Conservation (phyloP, 2,113 vertebrate genomes). For the Hoplias malabaricus region DNA sequence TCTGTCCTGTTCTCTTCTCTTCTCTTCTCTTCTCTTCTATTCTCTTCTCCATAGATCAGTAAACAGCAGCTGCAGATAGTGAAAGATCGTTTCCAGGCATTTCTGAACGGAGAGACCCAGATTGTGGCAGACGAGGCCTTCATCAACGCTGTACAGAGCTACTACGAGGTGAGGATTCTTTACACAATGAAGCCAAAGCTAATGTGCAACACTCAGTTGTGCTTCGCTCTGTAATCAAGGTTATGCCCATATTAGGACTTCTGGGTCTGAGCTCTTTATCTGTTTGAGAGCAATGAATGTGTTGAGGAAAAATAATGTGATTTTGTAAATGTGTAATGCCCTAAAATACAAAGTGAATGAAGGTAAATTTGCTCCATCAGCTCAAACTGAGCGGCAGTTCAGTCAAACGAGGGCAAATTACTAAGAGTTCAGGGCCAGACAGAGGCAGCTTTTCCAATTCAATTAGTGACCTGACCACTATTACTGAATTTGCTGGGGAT, state of each 20-base stretch:
- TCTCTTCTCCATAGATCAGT: slow-evolving; percentile 85
- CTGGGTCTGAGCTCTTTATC: no score
- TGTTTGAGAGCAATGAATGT: no score
- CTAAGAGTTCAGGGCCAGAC: slow-evolving; percentile 54
- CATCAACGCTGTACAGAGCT: slow-evolving; percentile 98
- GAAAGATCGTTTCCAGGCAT: slow-evolving; percentile 95
- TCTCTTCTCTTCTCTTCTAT: neutral
- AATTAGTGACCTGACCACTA: slow-evolving; percentile 58
- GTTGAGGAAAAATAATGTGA: neutral
- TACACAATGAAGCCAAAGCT: neutral
- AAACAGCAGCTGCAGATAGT: slow-evolving; percentile 95
- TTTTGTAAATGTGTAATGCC: neutral
- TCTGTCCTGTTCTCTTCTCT: slow-evolving; percentile 50
- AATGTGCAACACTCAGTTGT: no score
- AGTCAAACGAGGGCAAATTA: slow-evolving; percentile 42
- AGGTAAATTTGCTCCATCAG: slow-evolving; percentile 18
- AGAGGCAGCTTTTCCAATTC: slow-evolving; percentile 60
- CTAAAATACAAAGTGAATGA: neutral
- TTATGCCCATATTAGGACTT: no score
- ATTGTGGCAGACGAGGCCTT: slow-evolving; percentile 98
- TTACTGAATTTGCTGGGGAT: slow-evolving; percentile 48
- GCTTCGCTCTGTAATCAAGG: no score
- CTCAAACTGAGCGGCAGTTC: slow-evolving; percentile 44
- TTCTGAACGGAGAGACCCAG: slow-evolving; percentile 95
- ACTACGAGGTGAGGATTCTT: slow-evolving; percentile 85